Evolutionary conservation across 2,888 invertebrate genomes (phyloP).

Genomic region (Endomychus coccineus): DNA sequence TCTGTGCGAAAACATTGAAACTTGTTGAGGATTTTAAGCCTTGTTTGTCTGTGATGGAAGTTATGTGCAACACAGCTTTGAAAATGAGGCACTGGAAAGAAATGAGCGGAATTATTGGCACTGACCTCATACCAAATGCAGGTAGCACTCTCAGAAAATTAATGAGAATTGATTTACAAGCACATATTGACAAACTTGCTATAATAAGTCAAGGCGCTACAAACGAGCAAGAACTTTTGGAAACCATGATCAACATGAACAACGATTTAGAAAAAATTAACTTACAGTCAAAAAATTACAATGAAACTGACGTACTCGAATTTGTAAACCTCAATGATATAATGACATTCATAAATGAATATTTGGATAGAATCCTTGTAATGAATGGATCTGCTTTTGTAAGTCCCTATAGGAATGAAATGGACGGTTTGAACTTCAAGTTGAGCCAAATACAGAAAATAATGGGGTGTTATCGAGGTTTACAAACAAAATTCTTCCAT

Average conservation of each 20-base stretch:
- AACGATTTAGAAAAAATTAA: slow-evolving; percentile 65
- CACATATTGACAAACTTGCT: slow-evolving; percentile 66
- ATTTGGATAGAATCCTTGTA: slow-evolving; percentile 69
- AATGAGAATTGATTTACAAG: slow-evolving; percentile 60
- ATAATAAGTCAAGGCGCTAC: slow-evolving; percentile 74
- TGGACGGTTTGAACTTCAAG: slow-evolving; percentile 63
- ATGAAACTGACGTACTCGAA: slow-evolving; percentile 61
- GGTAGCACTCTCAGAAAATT: slow-evolving; percentile 76
- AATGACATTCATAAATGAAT: slow-evolving; percentile 68
- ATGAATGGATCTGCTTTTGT: slow-evolving; percentile 79
- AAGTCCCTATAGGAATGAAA: slow-evolving; percentile 64
- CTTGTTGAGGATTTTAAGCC: slow-evolving; percentile 64
- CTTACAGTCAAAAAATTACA: slow-evolving; percentile 54
- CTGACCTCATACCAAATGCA: slow-evolving; percentile 71
- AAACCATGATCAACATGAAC: slow-evolving; percentile 65
- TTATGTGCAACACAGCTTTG: slow-evolving; percentile 80
- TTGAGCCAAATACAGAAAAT: slow-evolving; percentile 57
- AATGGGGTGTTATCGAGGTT: slow-evolving; percentile 70
- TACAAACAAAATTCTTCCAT: slow-evolving; percentile 75
- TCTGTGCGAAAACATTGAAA: slow-evolving; percentile 57
- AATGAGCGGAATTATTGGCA: slow-evolving; percentile 69
- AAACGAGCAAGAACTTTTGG: slow-evolving; percentile 66
- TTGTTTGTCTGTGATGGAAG: slow-evolving; percentile 72
- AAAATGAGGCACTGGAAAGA: slow-evolving; percentile 76
- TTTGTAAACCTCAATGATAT: slow-evolving; percentile 66